A percentile compares a stretch with the other conserved stretches of the same genome.
Evolutionary conservation across 2,113 vertebrate genomes (phyloP).

Genomic region (human): DNA sequence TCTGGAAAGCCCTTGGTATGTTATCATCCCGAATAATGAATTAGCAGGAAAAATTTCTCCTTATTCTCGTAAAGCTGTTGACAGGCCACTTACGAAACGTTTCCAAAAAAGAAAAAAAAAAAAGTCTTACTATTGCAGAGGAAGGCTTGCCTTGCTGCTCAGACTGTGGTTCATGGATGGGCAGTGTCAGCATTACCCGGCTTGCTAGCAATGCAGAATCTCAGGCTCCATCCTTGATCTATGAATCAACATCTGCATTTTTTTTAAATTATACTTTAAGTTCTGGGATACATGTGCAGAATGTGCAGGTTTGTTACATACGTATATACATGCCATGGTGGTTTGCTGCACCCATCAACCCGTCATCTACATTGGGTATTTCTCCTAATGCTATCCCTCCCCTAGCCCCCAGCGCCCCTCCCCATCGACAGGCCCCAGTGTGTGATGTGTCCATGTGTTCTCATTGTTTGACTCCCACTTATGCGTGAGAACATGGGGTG

Average conservation of each 20-base stretch:
- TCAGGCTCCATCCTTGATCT: neutral
- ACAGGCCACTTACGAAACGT: neutral
- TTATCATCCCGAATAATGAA: neutral
- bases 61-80: neutral
- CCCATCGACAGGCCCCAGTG: too few relatives aligned
- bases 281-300: too few relatives aligned
- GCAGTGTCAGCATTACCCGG: neutral
- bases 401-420: too few relatives aligned
- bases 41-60: neutral
- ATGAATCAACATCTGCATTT: neutral
- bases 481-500: too few relatives aligned
- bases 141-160: neutral
- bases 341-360: too few relatives aligned
- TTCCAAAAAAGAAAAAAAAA: neutral
- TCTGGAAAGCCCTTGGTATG: neutral
- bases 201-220: neutral
- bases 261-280: too few relatives aligned
- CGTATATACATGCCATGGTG: too few relatives aligned
- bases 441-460: too few relatives aligned
- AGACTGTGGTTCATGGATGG: neutral
- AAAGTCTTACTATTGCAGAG: neutral
- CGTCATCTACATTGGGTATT: too few relatives aligned
- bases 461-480: too few relatives aligned
- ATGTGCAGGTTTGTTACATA: too few relatives aligned
- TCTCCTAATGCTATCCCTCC: too few relatives aligned